These are phyloP conservation scores for Antheraea assamensis DNA, from an alignment of 2,888 invertebrate species.

Conservation along the genomic window DNA sequence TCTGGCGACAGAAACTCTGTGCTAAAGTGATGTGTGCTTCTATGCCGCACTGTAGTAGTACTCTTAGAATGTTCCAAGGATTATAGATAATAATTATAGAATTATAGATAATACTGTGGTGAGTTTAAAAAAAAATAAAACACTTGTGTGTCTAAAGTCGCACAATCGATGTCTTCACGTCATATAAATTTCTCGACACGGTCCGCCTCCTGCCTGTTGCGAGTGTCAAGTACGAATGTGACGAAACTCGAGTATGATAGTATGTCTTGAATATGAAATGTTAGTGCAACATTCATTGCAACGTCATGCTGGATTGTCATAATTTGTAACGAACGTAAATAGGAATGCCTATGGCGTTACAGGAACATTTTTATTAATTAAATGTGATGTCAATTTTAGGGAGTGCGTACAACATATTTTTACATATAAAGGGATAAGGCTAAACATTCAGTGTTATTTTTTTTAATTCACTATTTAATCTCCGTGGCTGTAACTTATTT, in stretches of 20 bases:
- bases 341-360: not conserved
- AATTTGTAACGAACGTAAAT: not conserved
- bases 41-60: no score
- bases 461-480: no score
- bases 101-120: not conserved
- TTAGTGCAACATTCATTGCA: not conserved
- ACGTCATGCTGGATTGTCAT: not conserved
- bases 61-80: no score
- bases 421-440: no score
- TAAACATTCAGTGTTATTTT: no score
- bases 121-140: not conserved
- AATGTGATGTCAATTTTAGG: not conserved
- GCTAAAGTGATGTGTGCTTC: no score
- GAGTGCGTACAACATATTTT: no score
- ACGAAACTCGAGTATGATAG: constrained; percentile 16
- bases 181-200: constrained; percentile 48
- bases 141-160: constrained; percentile 19
- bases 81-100: no score
- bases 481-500: no score
- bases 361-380: not conserved
- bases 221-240: constrained; percentile 45
- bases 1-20: no score
- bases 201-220: constrained; percentile 48
- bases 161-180: constrained; percentile 50
- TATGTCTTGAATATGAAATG: constrained; percentile 7